Evolutionary conservation across 2,797 vertebrate genomes (phyloP).

Genomic region (Manis crassicaudata): DNA sequence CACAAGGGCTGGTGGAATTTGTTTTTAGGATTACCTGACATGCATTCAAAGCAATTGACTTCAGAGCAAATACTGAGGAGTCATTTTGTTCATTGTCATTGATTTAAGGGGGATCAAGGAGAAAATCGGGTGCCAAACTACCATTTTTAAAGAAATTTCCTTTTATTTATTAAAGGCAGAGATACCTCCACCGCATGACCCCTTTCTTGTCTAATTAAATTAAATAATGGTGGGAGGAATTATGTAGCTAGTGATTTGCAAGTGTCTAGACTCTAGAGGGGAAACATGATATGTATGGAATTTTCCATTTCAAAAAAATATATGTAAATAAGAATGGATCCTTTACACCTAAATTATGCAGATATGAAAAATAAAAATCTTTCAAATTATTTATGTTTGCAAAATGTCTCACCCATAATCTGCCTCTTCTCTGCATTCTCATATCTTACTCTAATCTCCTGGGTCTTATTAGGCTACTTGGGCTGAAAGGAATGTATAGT

Average conservation of each 20-base stretch:
- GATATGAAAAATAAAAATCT: not conserved
- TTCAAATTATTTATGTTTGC: no score
- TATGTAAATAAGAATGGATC: not conserved
- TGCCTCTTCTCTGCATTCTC: not conserved
- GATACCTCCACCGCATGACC: not conserved
- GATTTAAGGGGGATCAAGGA: conserved; percentile 70
- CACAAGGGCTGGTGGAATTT: conserved; percentile 53
- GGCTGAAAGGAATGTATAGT: not conserved
- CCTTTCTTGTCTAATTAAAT: conserved; percentile 62
- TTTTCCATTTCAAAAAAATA: conserved; percentile 19
- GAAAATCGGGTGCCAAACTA: conserved; percentile 49
- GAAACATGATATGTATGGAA: conserved; percentile 23
- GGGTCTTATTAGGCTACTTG: not conserved
- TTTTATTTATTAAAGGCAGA: conserved; percentile 63
- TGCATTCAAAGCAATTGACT: conserved; percentile 70
- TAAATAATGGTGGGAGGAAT: conserved; percentile 32
- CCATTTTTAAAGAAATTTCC: conserved; percentile 40
- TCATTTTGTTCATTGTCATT: conserved; percentile 63
- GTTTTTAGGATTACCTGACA: conserved; percentile 74
- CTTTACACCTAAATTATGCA: not conserved
- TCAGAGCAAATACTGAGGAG: conserved; percentile 50
- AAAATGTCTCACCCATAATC: not conserved
- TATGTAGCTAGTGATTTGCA: conserved; percentile 37
- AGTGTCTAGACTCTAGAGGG: conserved; percentile 28
- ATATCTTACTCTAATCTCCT: not conserved